Base-by-base conservation (phyloP, 2,888 invertebrate genomes). In the Hypena proboscidalis region DNA sequence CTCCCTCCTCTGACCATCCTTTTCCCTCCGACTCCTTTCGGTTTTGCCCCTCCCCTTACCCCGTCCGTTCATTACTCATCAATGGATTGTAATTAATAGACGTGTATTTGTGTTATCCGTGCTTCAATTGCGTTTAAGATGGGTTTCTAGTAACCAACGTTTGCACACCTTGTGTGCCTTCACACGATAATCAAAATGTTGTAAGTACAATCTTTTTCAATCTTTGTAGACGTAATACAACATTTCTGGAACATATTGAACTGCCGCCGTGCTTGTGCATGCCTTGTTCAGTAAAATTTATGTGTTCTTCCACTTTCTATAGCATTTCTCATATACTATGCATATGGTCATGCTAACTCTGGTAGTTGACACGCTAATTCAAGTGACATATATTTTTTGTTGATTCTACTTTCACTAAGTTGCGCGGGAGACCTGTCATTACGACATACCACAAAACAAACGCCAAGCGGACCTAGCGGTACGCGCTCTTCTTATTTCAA, bases 91-190 rank as follows among this genome's bases (percentile, higher is more conserved):
- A 76, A 80, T 27, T 84, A 82, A 66, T 70, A 77, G 80, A 85
- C 85, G 90, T 84, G 74, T 78, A 64, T 79, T 87, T 71, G 83
- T 86, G 86, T 88, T 79, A 83, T 77, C 80, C 72, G 81, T 86
- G 83, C 85, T 83, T 80, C 83, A 81, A 79, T 84, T 86, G 92
- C 90, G 86, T 92, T 92, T 51, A 93, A 90, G 92, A 96, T 96
- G 95, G 94, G 92, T 93, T 92, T 93, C 92, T 96, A 96, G 94
- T 93, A 85, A 82, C 83, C 77, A 86, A 88, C 85, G 87, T 89
- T 92, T 91, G 94, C 94, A 94, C 94, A 94, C 94, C 93, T 92
- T 91, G 94, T 94, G 94, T 94, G 94, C 94, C 92, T 86, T 82
- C 89, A 86, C 91, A 88, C 85, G 84, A 90, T 77, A 83, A 77